Conservation (phyloP, 1,140 invertebrate genomes). For the Micrasema longulum region DNA sequence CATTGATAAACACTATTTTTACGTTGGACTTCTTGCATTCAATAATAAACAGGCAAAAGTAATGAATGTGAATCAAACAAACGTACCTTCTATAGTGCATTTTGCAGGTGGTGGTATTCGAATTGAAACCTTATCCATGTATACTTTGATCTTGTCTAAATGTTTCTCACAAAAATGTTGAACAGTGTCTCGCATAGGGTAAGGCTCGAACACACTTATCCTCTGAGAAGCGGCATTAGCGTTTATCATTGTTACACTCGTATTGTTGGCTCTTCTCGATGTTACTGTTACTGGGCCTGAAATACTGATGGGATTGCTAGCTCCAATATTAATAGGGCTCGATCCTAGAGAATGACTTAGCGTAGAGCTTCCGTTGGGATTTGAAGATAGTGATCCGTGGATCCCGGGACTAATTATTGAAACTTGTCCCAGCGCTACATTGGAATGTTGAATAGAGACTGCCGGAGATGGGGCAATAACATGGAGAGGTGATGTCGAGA, state of each 20-base stretch:
- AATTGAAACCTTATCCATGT: constrained; percentile 88
- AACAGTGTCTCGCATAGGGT: constrained; percentile 88
- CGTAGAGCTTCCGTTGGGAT: constrained; percentile 52
- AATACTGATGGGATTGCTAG: constrained; percentile 63
- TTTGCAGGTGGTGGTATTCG: constrained; percentile 89
- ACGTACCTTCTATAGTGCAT: constrained; percentile 89
- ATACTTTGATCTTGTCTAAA: constrained; percentile 88
- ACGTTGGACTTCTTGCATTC: too few species aligned
- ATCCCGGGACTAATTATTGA: constrained; percentile 58
- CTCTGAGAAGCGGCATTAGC: constrained; percentile 73
- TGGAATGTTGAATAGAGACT: constrained; percentile 63
- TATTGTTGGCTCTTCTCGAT: constrained; percentile 75
- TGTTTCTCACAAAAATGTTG: constrained; percentile 96
- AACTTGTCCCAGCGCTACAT: constrained; percentile 61
- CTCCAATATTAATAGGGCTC: constrained; percentile 56
- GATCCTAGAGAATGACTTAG: constrained; percentile 56
- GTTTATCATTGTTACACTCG: constrained; percentile 78
- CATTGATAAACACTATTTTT: too few species aligned
- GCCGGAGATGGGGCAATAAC: constrained; percentile 54
- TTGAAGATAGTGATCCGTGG: constrained; percentile 42
- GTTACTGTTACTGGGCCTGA: constrained; percentile 74
- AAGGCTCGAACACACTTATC: constrained; percentile 88
- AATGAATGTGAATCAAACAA: too few species aligned
- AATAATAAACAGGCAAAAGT: too few species aligned
- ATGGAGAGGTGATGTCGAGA: constrained; percentile 56